Evolutionary conservation across 1,140 invertebrate genomes (phyloP).

Genomic region (Cryptotermes secundus): DNA sequence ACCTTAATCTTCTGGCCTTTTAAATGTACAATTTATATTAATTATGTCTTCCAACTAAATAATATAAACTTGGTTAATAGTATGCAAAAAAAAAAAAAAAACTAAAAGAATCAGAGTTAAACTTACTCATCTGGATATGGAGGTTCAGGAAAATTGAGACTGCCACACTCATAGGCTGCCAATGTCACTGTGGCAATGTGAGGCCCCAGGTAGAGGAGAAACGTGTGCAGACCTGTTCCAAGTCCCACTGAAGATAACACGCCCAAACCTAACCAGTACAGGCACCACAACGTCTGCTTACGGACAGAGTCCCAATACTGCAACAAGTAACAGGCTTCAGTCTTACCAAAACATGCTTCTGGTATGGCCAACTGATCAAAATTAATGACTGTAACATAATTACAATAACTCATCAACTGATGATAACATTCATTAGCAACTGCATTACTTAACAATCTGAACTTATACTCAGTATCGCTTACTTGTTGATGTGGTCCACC

Average conservation of each 20-base stretch:
- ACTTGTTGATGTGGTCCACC: conserved; percentile 62
- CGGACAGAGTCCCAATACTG: conserved; percentile 23
- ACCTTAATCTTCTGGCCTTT: no score
- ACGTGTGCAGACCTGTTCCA: conserved; percentile 97
- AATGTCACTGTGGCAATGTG: conserved; percentile 93
- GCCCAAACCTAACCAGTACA: conserved; percentile 94
- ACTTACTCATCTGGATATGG: conserved; percentile 72
- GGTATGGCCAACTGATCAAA: no score
- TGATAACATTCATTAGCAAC: no score
- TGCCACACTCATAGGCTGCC: conserved; percentile 96
- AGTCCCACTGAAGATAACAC: conserved; percentile 96
- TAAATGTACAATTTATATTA: no score
- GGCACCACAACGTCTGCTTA: conserved; percentile 61
- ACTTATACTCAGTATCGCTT: conserved; percentile 30
- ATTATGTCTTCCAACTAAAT: no score
- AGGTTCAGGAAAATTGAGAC: conserved; percentile 90
- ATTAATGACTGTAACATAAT: no score
- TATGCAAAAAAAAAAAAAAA: no score
- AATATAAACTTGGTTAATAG: no score
- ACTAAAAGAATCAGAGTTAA: neutral
- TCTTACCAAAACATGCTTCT: no score
- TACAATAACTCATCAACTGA: no score
- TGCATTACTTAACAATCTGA: neutral
- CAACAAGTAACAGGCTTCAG: neutral
- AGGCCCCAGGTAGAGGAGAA: conserved; percentile 94